Percentiles rank a stretch among this genome's conserved stretches.
Evolutionary conservation across 2,888 invertebrate species (phyloP).

Genomic region (Rapana venosa): DNA sequence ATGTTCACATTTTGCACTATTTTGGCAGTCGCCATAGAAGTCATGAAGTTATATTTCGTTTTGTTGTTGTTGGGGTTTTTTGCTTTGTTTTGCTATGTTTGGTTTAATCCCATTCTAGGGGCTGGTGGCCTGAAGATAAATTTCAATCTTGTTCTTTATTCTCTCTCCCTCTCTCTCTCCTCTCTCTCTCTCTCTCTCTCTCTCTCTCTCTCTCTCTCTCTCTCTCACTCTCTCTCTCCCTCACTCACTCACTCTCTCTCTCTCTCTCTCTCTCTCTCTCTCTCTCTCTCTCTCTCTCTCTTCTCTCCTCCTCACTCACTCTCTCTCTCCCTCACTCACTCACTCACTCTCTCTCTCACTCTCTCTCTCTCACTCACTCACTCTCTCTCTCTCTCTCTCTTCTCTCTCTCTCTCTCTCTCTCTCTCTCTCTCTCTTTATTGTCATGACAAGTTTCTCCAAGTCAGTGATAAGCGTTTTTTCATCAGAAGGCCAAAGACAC

Average conservation of each 20-base stretch:
- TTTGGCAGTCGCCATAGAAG: too few species aligned
- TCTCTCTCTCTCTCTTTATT: not conserved
- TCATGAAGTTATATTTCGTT: too few species aligned
- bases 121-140: too few species aligned
- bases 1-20: too few species aligned
- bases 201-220: not conserved
- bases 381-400: slow-evolving; percentile 34
- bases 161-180: not conserved
- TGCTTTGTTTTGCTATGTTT: too few species aligned
- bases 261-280: not conserved
- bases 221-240: not conserved
- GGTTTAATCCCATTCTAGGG: too few species aligned
- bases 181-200: not conserved
- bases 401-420: not conserved
- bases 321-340: not conserved
- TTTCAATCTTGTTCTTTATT: too few species aligned
- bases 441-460: too few species aligned
- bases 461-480: too few species aligned
- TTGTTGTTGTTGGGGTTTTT: too few species aligned
- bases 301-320: not conserved
- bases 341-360: not conserved
- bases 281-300: not conserved
- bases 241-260: not conserved
- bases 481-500: too few species aligned
- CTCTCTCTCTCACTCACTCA: not conserved